Conservation (phyloP, 2,888 invertebrate genomes). For the Margaritifera margaritifera region DNA sequence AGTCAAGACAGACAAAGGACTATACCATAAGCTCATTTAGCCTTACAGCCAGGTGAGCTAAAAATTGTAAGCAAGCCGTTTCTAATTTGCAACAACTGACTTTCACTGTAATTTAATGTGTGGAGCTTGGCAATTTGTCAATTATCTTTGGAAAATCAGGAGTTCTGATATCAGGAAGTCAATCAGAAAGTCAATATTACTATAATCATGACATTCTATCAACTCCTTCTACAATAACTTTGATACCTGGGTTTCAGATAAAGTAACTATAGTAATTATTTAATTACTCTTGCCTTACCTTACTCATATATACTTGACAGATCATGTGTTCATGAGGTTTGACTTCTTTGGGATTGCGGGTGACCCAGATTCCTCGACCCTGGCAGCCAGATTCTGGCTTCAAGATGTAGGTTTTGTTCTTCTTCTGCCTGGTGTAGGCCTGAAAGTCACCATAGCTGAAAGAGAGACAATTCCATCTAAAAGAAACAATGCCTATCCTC, state of each 20-base stretch:
- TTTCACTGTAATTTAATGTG: too few species aligned
- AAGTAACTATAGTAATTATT: background rate
- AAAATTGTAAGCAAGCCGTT: too few species aligned
- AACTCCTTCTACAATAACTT: too few species aligned
- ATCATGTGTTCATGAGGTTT: slow-evolving; percentile 87
- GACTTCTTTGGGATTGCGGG: slow-evolving; percentile 85
- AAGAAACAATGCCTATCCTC: too few species aligned
- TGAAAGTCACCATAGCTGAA: slow-evolving; percentile 72
- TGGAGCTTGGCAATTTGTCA: too few species aligned
- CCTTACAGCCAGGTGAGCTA: too few species aligned
- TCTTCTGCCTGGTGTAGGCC: slow-evolving; percentile 81
- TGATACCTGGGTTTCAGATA: background rate
- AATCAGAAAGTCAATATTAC: too few species aligned
- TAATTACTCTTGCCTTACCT: slow-evolving; percentile 73
- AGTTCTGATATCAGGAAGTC: background rate
- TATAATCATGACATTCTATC: too few species aligned
- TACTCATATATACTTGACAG: slow-evolving; percentile 85
- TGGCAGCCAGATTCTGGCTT: slow-evolving; percentile 94
- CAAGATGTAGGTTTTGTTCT: slow-evolving; percentile 86
- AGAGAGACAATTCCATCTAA: background rate
- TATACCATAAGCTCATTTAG: too few species aligned
- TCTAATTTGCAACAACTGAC: too few species aligned
- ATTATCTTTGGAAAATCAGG: too few species aligned
- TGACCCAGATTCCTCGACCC: slow-evolving; percentile 90
- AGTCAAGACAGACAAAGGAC: too few species aligned